Conservation (phyloP, 2,113 vertebrate genomes). For the Mungos mungo region DNA sequence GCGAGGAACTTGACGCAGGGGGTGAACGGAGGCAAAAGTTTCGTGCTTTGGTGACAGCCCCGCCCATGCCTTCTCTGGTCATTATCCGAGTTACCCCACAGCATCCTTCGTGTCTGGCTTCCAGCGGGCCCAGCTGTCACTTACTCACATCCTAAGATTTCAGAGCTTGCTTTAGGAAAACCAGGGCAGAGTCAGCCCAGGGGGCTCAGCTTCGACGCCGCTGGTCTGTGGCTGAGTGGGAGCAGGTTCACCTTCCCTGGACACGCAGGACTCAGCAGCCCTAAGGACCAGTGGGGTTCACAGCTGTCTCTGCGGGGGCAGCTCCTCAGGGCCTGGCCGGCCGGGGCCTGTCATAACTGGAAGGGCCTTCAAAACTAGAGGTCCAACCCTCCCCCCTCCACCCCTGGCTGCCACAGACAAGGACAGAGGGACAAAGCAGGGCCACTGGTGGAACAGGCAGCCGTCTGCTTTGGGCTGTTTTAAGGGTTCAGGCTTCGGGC, state of each 20-base stretch:
- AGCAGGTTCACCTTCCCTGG: background rate
- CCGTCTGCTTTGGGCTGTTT: background rate
- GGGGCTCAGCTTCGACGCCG: background rate
- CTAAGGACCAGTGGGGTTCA: background rate
- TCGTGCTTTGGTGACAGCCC: too few species aligned
- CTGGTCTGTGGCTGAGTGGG: background rate
- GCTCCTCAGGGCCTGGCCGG: background rate
- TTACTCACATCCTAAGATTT: background rate
- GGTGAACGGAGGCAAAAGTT: background rate
- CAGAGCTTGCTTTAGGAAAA: background rate
- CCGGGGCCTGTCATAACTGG: background rate
- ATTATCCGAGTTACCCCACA: background rate
- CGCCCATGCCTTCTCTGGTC: accelerated
- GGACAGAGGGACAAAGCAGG: background rate
- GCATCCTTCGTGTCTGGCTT: background rate
- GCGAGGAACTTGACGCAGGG: background rate
- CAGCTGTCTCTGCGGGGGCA: background rate
- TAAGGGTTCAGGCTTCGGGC: background rate
- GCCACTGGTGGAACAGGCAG: too few species aligned
- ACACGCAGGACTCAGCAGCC: background rate
- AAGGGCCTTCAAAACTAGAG: background rate
- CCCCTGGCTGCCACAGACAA: background rate
- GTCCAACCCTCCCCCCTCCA: accelerated
- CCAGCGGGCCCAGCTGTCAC: background rate
- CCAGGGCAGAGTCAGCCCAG: background rate